Percentiles rank a stretch among this genome's conserved stretches.
These are phyloP conservation scores for Cirrhinus molitorella DNA, from an alignment of 2,797 vertebrate genomes.

Conservation along the genomic window DNA sequence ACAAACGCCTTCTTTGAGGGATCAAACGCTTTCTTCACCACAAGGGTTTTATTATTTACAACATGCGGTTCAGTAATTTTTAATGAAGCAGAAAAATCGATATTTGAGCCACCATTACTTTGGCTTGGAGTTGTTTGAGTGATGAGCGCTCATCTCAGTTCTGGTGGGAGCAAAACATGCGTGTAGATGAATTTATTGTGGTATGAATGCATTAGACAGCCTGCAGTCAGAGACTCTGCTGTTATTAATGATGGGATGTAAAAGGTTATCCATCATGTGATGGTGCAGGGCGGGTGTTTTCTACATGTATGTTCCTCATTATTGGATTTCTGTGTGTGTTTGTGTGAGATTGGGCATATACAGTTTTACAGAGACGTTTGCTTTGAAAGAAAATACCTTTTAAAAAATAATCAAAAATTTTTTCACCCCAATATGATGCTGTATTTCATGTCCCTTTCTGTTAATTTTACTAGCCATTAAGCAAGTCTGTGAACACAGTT, in stretches of 20 bases:
- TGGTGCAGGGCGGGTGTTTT: constrained; percentile 58
- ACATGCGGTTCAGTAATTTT: constrained; percentile 58
- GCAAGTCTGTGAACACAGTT: neutral
- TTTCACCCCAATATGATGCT: neutral
- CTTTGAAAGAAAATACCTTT: neutral
- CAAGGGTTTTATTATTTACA: constrained; percentile 59
- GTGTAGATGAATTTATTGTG: constrained; percentile 43
- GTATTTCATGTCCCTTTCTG: neutral
- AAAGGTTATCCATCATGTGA: constrained; percentile 59
- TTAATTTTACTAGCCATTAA: neutral
- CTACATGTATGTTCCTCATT: constrained; percentile 63
- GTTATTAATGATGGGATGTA: constrained; percentile 39
- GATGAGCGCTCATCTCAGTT: constrained; percentile 53
- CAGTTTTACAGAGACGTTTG: neutral
- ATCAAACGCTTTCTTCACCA: constrained; percentile 44
- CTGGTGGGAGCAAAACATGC: constrained; percentile 50
- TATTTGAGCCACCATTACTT: constrained; percentile 53
- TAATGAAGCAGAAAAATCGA: constrained; percentile 62
- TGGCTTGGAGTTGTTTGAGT: constrained; percentile 59
- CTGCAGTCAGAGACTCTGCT: constrained; percentile 38
- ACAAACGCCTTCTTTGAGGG: constrained; percentile 38
- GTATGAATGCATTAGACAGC: constrained; percentile 61
- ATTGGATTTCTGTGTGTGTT: constrained; percentile 12
- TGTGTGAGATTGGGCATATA: neutral
- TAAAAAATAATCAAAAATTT: no score